Conservation (phyloP, 2,888 invertebrate species). For the Ichneumoninae sp. region DNA sequence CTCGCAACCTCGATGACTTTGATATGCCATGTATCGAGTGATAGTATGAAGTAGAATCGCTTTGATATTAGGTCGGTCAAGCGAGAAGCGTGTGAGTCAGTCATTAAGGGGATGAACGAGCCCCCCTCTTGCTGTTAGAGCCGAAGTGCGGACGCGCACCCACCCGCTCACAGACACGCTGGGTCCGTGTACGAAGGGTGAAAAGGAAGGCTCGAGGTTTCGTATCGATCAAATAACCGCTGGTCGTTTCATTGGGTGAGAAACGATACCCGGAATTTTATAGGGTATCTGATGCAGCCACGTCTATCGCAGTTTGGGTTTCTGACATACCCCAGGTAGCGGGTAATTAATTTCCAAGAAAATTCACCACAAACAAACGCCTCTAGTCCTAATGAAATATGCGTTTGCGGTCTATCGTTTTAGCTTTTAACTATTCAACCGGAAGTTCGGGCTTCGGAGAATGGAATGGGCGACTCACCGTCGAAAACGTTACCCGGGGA, state of each 20-base stretch:
- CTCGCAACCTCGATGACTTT: background rate
- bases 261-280: constrained; percentile 65
- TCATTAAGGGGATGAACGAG: constrained; percentile 77
- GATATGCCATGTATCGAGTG: background rate
- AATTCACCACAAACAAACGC: background rate
- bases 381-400: background rate
- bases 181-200: constrained; percentile 70
- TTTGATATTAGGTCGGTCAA: constrained; percentile 62
- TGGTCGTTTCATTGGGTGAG: constrained; percentile 71
- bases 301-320: background rate
- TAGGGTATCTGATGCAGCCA: constrained; percentile 51
- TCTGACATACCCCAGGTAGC: background rate
- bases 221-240: constrained; percentile 82
- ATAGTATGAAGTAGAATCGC: constrained; percentile 5
- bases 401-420: background rate
- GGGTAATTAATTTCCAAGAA: background rate
- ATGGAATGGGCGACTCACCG: background rate
- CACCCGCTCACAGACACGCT: constrained; percentile 27
- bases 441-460: background rate
- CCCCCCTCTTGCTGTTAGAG: constrained; percentile 13
- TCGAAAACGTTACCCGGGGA: background rate
- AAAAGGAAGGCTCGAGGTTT: constrained; percentile 72
- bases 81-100: constrained; percentile 77
- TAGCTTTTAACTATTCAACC: background rate
- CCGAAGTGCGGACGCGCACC: background rate